Conservation (phyloP, 2,797 vertebrate genomes). For the Melanotaenia nigrans region DNA sequence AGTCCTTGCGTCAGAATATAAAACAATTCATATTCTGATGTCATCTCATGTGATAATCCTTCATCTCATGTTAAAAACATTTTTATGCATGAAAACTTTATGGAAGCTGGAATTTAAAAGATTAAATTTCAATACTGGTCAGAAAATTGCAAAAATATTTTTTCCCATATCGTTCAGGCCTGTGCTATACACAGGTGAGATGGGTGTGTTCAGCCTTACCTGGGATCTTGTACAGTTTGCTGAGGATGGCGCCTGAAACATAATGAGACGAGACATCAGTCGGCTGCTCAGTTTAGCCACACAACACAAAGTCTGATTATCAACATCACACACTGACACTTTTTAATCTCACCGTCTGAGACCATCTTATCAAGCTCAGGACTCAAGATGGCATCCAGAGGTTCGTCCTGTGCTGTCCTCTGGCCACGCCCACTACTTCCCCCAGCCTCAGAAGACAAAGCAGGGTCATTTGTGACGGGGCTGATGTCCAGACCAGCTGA, state of each 20-base stretch:
- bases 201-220: slow-evolving; percentile 74
- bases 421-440: slow-evolving; percentile 76
- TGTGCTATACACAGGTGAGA: background rate
- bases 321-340: background rate
- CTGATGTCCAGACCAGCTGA: slow-evolving; percentile 88
- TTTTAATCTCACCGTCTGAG: slow-evolving; percentile 88
- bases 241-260: slow-evolving; percentile 92
- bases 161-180: too few species aligned
- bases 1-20: too few species aligned
- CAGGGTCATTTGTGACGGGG: slow-evolving; percentile 81
- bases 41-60: too few species aligned
- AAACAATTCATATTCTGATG: too few species aligned
- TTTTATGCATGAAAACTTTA: too few species aligned
- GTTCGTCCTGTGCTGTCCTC: slow-evolving; percentile 87
- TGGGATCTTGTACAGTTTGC: slow-evolving; percentile 97
- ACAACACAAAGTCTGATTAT: background rate
- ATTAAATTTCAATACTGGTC: too few species aligned
- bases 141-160: too few species aligned
- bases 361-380: slow-evolving; percentile 98
- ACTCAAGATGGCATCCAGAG: slow-evolving; percentile 93
- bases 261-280: background rate
- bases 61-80: too few species aligned
- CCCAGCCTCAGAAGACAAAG: slow-evolving; percentile 77
- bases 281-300: background rate
- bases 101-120: too few species aligned